Base-by-base conservation (phyloP, 2,888 invertebrate genomes). In the Andrena bicolor region DNA sequence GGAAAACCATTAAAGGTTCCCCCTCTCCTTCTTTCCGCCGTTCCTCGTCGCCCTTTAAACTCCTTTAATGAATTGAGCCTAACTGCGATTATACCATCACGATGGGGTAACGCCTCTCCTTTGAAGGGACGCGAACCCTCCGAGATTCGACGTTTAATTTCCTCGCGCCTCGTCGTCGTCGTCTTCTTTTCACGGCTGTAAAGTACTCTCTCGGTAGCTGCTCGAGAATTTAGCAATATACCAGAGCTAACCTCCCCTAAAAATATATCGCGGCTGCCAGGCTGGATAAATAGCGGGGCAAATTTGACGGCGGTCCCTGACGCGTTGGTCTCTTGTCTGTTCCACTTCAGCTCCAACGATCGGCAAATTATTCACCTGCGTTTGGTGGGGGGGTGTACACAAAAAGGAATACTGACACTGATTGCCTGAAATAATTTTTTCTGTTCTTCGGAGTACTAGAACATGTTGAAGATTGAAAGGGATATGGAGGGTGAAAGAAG, bases 11-110 rank as follows among this genome's bases (percentile, higher is more conserved):
- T 91, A 90, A 84, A 78, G 83, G 74, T 69, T 76, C 84, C 76
- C 71, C 53, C 70, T 73, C 61, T 53, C 58, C 41, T 74, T 61
- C 75, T 51, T 66, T 35, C 53, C 16, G 30, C 26, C 16, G 70
- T 61, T 79, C 60, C 60, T 68, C 70, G 65, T 41, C 86, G 68
- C 73, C 86, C 86, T 81, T 90, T 91, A 88, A 90, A 89, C 88
- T 90, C 88, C 88, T 88, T 41, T 91, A 91, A 91, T 91, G 90
- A 91, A 91, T 91, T 90, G 90, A 88, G 89, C 90, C 91, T 89
- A 90, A 87, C 88, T 85, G 82, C 88, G 91, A 90, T 90, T 91
- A 88, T 88, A 88, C 88, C 87, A 87, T 89, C 86, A 86, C 85
- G 80, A 83, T 71, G 84, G 41, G 41, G 86, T 82, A 86, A 88